Evolutionary conservation across 2,888 invertebrate species (phyloP), one percentile per base, ranked within the genome.

Genomic region (Choristoneura rosaceana): DNA sequence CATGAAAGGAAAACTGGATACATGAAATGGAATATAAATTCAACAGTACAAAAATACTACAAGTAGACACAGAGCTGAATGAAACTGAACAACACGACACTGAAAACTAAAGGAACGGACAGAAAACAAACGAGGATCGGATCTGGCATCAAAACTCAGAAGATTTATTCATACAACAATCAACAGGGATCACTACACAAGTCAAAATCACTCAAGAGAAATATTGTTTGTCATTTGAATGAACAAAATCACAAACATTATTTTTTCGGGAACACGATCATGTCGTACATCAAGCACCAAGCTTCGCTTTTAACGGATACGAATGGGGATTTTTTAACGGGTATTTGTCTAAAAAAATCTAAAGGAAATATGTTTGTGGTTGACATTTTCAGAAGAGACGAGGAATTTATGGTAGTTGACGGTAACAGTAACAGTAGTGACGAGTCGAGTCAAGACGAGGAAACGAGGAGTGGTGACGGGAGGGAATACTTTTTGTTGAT

Each of bases 301-400:
- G 80, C 80, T 79, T 79, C 71, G 80, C 80, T 81, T 80, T 75
- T 74, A 76, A 75, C 76, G 76, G 75, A 76, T 47, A 62, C 15
- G 33, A 60, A 74, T 73, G 71, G 71, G 74, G 34, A 47, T 47
- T 25, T 64, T 34, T 58, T 55, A 43, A 75, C 25, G 34, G 41
- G 41, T 12, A 34, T 74, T 69, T 52, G 15, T 45, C 12, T 67
- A 69, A 50, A 25, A 66, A 58, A 12, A 55, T 59, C 15, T 64
- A 63, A 65, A 69, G 64, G 66, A 70, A 75, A 74, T 70, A 74
- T 81, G 69, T 77, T 80, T 85, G 77, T 83, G 82, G 78, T 88
- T 88, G 77, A 86, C 84, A 82, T 87, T 93, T 93, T 91, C 93
- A 93, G 93, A 92, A 83, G 84, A 80, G 84, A 81, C 87, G 90